Conservation (phyloP, 2,888 invertebrate genomes). For the Ditula angustiorana region DNA sequence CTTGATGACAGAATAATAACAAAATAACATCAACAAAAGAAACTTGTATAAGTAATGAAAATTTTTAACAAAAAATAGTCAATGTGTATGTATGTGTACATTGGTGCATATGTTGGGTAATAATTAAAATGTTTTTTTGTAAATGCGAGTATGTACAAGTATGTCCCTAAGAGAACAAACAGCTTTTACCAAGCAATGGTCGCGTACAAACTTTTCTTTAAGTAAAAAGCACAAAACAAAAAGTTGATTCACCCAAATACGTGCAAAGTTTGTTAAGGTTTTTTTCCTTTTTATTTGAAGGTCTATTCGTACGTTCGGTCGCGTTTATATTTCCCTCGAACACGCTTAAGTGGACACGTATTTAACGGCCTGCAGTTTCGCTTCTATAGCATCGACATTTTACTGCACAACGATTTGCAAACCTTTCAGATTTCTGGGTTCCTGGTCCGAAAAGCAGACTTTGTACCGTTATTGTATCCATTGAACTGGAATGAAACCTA, state of each 20-base stretch:
- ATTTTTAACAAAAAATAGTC: too few relatives aligned
- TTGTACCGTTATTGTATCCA: constrained; percentile 1
- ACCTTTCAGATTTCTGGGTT: background rate
- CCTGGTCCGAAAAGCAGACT: background rate
- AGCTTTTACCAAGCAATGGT: too few relatives aligned
- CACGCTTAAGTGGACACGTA: constrained; percentile 6
- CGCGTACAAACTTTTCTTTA: background rate
- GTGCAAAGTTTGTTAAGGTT: background rate
- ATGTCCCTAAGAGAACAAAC: too few relatives aligned
- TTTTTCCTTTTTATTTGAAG: constrained; percentile 3
- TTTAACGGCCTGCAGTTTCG: constrained; percentile 19
- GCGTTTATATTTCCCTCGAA: constrained; percentile 3
- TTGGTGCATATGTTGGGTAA: too few relatives aligned
- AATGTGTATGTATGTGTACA: too few relatives aligned
- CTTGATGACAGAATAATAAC: too few relatives aligned
- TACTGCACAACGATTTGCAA: constrained; percentile 7
- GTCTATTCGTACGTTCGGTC: background rate
- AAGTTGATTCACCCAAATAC: background rate
- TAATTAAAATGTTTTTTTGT: too few relatives aligned
- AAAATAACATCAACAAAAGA: too few relatives aligned
- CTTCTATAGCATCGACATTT: constrained; percentile 1
- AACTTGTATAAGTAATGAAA: too few relatives aligned
- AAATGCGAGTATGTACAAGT: too few relatives aligned
- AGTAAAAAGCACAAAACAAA: background rate
- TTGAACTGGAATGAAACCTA: background rate